Base-by-base conservation (phyloP, 92 coral and sea anemone genomes). In the Blastomussa wellsi region DNA sequence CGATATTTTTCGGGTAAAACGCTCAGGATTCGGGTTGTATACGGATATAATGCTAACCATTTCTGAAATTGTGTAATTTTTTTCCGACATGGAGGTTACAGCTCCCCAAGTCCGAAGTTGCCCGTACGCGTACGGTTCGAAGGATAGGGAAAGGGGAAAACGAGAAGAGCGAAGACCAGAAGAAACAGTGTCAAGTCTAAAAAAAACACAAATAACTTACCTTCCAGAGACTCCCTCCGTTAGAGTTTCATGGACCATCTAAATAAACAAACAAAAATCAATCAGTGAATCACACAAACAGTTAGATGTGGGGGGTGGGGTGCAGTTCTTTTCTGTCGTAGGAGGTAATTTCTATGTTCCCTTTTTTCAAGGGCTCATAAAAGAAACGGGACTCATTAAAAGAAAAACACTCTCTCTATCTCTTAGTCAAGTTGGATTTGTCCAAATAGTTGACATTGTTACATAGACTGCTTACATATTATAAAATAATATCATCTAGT, bases 211-310 rank as follows among this genome's bases (percentile, higher is more conserved):
- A 38, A 17, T 7, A 24, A 92, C 98, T 85, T 76, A 94, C 98
- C 86, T 85, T 79, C 89, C 93, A 0, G 92, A 76, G 5, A 82
- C 91, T 79, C 95, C 92, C 33, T 92, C 93, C 13, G 92, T 82
- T 32, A 94, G 82, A 37, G 84, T 93, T 65, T 94, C 98, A 75
- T 94, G 95, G 20, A 94, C 98, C 83, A 92, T 86, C 98, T 94
- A 85, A 31, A 83, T 6, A 29, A 16, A 76, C 55, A 66, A 74
- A 39, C 22, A 81, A 4, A 48, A 1, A 36, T 62, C n/a, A 62
- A 62, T 26, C 66, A 60, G 2, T n/a, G 66, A 41, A 24, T 15
- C 26, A 39, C 10, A 32, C 29, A 64, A 12, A 9, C 15, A 62
- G 35, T 60, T n/a, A 0, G 72, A 10, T 78, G 29, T 59, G 66